Percentiles rank a stretch among this genome's conserved stretches.
These are phyloP conservation scores for Pemphredon lugubris DNA, from an alignment of 2,888 invertebrate genomes.

Conservation along the genomic window DNA sequence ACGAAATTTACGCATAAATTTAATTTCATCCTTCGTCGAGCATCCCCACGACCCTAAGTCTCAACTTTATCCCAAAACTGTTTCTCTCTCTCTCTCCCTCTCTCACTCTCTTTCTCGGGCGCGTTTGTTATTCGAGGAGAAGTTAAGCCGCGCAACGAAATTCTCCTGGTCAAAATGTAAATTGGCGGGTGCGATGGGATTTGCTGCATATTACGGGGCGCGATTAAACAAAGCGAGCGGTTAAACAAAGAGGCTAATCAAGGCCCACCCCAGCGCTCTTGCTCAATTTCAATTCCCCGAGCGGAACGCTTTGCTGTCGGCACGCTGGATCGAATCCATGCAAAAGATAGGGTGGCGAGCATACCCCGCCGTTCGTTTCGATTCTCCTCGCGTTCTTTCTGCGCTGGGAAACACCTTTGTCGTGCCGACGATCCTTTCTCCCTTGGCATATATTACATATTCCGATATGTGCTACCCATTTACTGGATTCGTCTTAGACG, in stretches of 20 bases:
- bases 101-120: too few relatives aligned
- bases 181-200: slow-evolving; percentile 40
- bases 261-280: slow-evolving; percentile 35
- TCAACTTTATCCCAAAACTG: neutral
- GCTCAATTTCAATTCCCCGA: slow-evolving; percentile 53
- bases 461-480: too few relatives aligned
- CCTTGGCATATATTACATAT: too few relatives aligned
- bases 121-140: neutral
- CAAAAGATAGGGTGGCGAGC: slow-evolving; percentile 29
- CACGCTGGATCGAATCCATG: slow-evolving; percentile 14
- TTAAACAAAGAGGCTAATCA: slow-evolving; percentile 62
- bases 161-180: slow-evolving; percentile 42
- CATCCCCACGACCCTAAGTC: neutral
- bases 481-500: too few relatives aligned
- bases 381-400: slow-evolving; percentile 12
- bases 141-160: slow-evolving; percentile 4
- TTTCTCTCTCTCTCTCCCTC: neutral
- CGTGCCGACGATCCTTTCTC: too few relatives aligned
- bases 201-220: slow-evolving; percentile 27
- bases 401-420: too few relatives aligned
- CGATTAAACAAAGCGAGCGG: too few relatives aligned
- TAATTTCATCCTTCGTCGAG: neutral
- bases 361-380: slow-evolving; percentile 23
- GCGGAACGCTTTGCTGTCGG: slow-evolving; percentile 34
- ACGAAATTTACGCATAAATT: slow-evolving; percentile 1